phyloP scores from a whole-genome alignment of 2,888 invertebrate species.

The Acleris cristana region DNA sequence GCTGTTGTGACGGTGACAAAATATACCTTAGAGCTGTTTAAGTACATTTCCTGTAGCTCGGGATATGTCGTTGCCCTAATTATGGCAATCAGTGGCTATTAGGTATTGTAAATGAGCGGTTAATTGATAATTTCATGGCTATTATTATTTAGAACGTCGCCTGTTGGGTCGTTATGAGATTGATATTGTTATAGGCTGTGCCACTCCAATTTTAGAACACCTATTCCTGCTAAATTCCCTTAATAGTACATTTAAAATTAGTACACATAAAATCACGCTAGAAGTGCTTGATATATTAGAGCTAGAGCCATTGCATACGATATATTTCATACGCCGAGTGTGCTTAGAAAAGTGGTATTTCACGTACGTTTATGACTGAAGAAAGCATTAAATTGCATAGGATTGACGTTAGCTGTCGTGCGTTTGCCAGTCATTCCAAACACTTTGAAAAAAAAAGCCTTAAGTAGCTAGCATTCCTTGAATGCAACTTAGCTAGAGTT shows the following conservation, averaged over 20 bases:
- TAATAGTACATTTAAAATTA: neutral
- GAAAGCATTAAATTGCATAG: too few species aligned
- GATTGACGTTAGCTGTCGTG: too few species aligned
- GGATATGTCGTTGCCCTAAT: conserved; percentile 34
- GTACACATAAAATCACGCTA: neutral
- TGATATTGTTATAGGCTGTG: conserved; percentile 8
- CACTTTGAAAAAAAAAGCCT: too few species aligned
- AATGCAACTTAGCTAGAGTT: too few species aligned
- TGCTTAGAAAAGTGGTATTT: too few species aligned
- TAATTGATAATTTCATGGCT: conserved; percentile 36
- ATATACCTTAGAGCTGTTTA: conserved; percentile 52
- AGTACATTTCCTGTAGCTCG: conserved; percentile 42
- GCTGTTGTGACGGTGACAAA: conserved; percentile 56
- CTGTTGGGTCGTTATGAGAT: conserved; percentile 7
- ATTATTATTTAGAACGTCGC: conserved; percentile 18
- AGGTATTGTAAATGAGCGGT: conserved; percentile 38
- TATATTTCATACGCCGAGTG: too few species aligned
- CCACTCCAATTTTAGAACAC: neutral
- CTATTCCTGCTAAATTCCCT: neutral
- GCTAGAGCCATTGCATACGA: too few species aligned
- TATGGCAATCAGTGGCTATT: conserved; percentile 36
- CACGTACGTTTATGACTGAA: too few species aligned
- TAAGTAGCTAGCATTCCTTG: too few species aligned
- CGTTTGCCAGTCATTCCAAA: too few species aligned
- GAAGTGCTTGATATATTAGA: too few species aligned